Evolutionary conservation across 2,797 vertebrate genomes (phyloP).

Genomic region (Tadarida brasiliensis): DNA sequence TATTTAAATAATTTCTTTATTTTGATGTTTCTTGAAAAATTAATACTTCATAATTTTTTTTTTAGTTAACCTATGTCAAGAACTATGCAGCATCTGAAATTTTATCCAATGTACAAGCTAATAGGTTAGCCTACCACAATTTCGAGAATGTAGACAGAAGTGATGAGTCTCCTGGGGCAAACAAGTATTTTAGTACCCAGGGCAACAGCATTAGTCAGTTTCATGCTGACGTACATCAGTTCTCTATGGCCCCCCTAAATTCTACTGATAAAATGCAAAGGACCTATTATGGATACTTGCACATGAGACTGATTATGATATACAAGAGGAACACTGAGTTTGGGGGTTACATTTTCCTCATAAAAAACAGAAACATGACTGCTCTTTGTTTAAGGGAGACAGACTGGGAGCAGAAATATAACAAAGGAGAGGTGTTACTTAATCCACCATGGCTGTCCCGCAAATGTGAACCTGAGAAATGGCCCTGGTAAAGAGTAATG

Average conservation of each 20-base stretch:
- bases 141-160: neutral
- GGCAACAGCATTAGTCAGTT: neutral
- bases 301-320: neutral
- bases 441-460: neutral
- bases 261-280: neutral
- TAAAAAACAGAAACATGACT: neutral
- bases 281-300: neutral
- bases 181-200: neutral
- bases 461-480: neutral
- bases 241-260: neutral
- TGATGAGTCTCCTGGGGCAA: neutral
- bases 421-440: neutral
- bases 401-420: neutral
- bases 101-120: neutral
- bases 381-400: neutral
- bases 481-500: neutral
- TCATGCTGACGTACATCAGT: neutral
- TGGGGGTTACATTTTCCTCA: neutral
- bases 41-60: neutral
- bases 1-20: neutral
- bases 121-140: neutral
- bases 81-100: neutral
- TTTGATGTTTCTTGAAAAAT: neutral
- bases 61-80: neutral
- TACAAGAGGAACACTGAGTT: accelerated